phyloP scores from a whole-genome alignment of 2,888 invertebrate species.

The Ectropis crepuscularia region DNA sequence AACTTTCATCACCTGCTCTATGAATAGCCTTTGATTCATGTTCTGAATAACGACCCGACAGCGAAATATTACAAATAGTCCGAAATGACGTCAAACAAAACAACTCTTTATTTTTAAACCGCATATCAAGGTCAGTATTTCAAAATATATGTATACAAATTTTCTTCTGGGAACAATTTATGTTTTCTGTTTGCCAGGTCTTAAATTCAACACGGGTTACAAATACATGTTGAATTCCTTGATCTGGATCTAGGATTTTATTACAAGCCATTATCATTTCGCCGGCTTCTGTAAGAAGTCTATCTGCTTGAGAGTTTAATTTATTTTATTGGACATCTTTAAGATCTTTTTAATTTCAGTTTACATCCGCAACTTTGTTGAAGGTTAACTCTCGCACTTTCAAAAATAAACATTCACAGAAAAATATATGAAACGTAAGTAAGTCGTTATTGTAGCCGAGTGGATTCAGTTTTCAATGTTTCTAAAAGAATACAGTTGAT shows the following conservation, averaged over 20 bases:
- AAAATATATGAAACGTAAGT: constrained; percentile 12
- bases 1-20: constrained; percentile 62
- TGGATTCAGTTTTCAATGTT: constrained; percentile 21
- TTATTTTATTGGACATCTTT: constrained; percentile 21
- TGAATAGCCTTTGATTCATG: constrained; percentile 78
- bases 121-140: constrained; percentile 51
- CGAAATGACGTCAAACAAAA: constrained; percentile 71
- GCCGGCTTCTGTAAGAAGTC: constrained; percentile 18
- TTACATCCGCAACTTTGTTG: constrained; percentile 25
- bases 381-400: constrained; percentile 4
- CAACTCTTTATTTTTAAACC: constrained; percentile 59
- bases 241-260: constrained; percentile 31
- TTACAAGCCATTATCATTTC: constrained; percentile 26
- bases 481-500: constrained; percentile 20
- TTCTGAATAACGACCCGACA: constrained; percentile 51
- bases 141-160: constrained; percentile 48
- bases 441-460: constrained; percentile 1
- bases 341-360: constrained; percentile 18
- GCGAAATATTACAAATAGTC: constrained; percentile 68
- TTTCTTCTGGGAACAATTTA: constrained; percentile 39
- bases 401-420: constrained; percentile 8
- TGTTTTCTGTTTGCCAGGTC: constrained; percentile 43
- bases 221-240: constrained; percentile 26
- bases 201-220: constrained; percentile 39
- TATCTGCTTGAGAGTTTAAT: constrained; percentile 21